Evolutionary conservation across 2,888 invertebrate species (phyloP), one percentile per base, ranked within the genome.

Genomic region (Drosophila cognata): DNA sequence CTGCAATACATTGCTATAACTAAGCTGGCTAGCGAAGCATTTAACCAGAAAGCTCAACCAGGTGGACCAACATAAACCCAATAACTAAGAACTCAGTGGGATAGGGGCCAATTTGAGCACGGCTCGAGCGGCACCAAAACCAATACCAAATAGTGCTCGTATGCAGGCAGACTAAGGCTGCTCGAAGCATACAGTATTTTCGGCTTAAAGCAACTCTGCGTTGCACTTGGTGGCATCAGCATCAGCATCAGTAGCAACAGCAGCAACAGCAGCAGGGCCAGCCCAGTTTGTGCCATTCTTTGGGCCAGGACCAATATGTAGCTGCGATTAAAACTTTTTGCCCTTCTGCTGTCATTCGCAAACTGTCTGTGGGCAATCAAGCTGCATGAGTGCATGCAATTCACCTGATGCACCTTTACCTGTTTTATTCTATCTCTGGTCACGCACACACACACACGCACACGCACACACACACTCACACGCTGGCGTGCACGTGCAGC

Each of bases 351-450:
- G 85, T 73, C 85, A 82, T 82, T 82, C 80, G 72, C 65, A 76
- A 74, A 74, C 70, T 82, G 75, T 79, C 81, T 80, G 81, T 78
- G 89, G 86, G 77, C 86, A 90, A 87, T 90, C 87, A 88, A 88
- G 84, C 87, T 90, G 86, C 86, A 86, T 86, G 88, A 89, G 81
- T 89, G 90, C 90, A 69, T 84, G 68, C 66, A 67, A 43, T 74
- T 70, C 57, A 43, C 72, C 71, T 84, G 71, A 67, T 66, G 55
- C 79, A 63, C 63, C 72, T 71, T 8, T 33, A 25, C 41, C 25
- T 25, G 56, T 33, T 48, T 53, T 70, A 62, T 57, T 36, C 50
- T 43, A 55, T 55, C 61, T 41, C 25, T 51, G 46, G 57, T 46
- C 65, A 55, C 65, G 79, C 71, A 63, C 31, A 25, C 25, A 28